Conservation (phyloP, 2,113 vertebrate species). For the Numenius arquata region DNA sequence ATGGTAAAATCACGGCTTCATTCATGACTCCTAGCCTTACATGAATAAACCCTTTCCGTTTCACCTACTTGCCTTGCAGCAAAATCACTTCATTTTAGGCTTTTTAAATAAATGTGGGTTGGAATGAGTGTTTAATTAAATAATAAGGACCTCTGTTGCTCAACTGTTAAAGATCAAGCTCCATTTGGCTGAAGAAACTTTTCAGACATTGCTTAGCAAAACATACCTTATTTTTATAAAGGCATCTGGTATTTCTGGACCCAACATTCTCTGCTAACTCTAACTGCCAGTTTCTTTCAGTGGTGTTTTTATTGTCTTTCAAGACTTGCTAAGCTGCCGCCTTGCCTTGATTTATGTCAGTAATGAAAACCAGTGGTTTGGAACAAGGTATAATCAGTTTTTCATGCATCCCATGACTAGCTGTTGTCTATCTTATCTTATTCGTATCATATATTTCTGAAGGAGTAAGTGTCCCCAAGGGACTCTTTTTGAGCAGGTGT, state of each 20-base stretch:
- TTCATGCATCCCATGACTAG: neutral
- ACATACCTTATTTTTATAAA: slow-evolving; percentile 26
- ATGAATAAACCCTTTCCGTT: slow-evolving; percentile 33
- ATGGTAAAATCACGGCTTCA: neutral
- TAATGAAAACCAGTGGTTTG: slow-evolving; percentile 26
- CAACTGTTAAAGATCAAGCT: neutral
- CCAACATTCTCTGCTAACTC: neutral
- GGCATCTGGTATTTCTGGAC: slow-evolving; percentile 1
- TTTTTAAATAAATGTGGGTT: slow-evolving; percentile 7
- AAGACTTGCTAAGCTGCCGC: neutral
- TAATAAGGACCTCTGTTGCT: slow-evolving; percentile 10
- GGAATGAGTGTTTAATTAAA: slow-evolving; percentile 36
- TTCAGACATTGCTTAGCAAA: slow-evolving; percentile 19
- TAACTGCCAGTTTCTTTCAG: neutral
- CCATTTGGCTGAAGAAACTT: slow-evolving; percentile 3
- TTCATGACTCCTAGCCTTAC: neutral
- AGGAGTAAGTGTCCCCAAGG: neutral
- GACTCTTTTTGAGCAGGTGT: neutral
- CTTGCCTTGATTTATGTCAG: slow-evolving; percentile 25
- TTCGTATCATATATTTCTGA: neutral
- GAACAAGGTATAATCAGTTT: slow-evolving; percentile 6
- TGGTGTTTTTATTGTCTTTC: slow-evolving; percentile 43
- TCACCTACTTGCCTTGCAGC: neutral
- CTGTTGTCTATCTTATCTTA: neutral
- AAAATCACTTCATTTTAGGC: slow-evolving; percentile 12